Evolutionary conservation across 2,113 vertebrate genomes (phyloP).

Genomic region (Notarius quadriscutis): DNA sequence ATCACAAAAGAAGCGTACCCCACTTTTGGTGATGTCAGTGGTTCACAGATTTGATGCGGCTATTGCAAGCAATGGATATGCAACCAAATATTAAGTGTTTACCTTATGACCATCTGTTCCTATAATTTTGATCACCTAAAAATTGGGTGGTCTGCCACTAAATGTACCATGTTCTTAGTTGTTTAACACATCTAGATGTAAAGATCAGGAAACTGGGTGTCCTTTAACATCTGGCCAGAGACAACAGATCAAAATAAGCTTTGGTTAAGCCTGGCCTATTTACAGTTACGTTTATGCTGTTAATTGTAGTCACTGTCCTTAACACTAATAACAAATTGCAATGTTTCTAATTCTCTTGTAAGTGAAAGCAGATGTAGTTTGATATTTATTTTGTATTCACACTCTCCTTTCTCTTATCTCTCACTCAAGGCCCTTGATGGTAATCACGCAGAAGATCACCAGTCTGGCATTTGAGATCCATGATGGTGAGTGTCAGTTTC

Average conservation of each 20-base stretch:
- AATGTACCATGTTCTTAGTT: background rate
- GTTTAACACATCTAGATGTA: background rate
- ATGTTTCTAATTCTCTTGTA: background rate
- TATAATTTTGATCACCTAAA: background rate
- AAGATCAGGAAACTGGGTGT: background rate
- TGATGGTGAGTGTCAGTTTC: conserved; percentile 82
- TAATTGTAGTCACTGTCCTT: background rate
- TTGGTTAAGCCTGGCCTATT: background rate
- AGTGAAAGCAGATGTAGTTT: background rate
- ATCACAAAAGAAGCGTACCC: background rate
- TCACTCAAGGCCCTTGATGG: conserved; percentile 92
- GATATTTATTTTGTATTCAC: background rate
- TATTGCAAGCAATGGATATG: background rate
- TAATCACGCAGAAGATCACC: conserved; percentile 99
- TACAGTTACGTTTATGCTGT: background rate
- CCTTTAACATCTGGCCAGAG: background rate
- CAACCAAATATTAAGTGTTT: background rate
- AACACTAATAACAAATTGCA: background rate
- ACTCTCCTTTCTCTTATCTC: conserved; percentile 21
- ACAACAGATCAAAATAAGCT: background rate
- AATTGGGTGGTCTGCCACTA: background rate
- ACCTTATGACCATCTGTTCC: background rate
- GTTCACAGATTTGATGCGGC: background rate
- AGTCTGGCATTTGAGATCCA: conserved; percentile 95
- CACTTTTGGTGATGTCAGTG: background rate